Evolutionary conservation across 2,797 vertebrate genomes (phyloP), one percentile per base, ranked within the genome.

Genomic region (Aldrovandia affinis): DNA sequence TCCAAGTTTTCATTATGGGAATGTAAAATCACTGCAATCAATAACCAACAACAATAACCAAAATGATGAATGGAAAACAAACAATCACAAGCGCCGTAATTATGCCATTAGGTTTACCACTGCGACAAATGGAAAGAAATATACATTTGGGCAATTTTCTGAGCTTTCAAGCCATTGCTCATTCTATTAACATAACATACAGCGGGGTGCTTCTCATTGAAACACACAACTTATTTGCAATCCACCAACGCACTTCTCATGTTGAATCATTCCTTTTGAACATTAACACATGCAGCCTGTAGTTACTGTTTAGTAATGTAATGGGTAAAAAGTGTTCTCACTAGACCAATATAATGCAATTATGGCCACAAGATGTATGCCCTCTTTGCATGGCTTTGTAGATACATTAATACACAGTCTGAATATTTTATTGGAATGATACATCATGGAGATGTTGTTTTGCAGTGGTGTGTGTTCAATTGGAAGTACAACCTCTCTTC

Each of bases 11-110:
- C 30, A 82, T 42, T 55, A 8, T 28, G 42, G 20, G 0, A 22
- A 50, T 44, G 20, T 18, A 39, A 85, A 82, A 85, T 82, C 78
- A 65, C 80, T 25, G 33, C 75, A 78, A 85, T 85, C 84, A 78
- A 82, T 82, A 81, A 61, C 33, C 54, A 78, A 44, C 83, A 54
- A 33, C 25, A 42, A 73, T 65, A 50, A 80, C 55, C 54, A 14
- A 70, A 82, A 78, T 33, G 70, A 47, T 78, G 28, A 79, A 75
- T 30, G 22, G 70, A 36, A 59, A 85, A 81, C 15, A 33, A 65
- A 61, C 52, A 78, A 82, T 78, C 22, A 39, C 30, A 42, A 68
- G 42, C 39, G 7, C 47, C 55, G 57, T 63, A 78, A 78, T 47
- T 33, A 81, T 30, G 44, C 33, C 57, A 65, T 54, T 39, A 59